Evolutionary conservation across 2,888 invertebrate species (phyloP), one percentile per base, ranked within the genome.

Genomic region (Anticlea derivata): DNA sequence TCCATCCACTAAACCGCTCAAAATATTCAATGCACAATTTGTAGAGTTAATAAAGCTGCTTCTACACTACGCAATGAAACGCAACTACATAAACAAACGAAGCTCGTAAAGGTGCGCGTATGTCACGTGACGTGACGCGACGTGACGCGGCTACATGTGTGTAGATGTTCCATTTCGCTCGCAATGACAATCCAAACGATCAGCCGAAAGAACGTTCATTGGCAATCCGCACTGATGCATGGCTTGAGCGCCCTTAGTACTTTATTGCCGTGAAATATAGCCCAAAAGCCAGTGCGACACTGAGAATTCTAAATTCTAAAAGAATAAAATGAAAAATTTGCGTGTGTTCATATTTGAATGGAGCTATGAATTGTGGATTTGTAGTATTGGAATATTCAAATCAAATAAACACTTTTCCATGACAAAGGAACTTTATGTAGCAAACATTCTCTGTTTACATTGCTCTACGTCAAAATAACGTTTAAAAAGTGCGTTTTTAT

Each of bases 211-310:
- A 48, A 48, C 27, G 12, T 40, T 40, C 22, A 34, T 48, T 41
- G 40, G 34, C 34, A 35, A 48, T 48, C 11, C 40, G 34, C 23
- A 23, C 48, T 27, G 34, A 33, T 34, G 31, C 13, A 47, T 17
- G 31, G 17, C 26, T 17, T 37, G 24, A 47, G 31, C 37, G 26
- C 38, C 13, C 45, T 45, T 8, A 35, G 22, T 29, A 29, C 13
- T 44, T 46, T 38, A 31, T 46, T 31, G 38, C 12, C 46, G 24
- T 38, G 26, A 31, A 13, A 46, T 46, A 46, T 31, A 31, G 46
- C 31, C n/a, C 12, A n/a, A 8, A 35, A 35, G 8, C n/a, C 6
- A 35, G 44, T 12, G 33, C 40, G 22, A 22, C 40, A 12, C 30
- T 6, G 22, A 29, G 22, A 10, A 29, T 11, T 5, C 11, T n/a